Evolutionary conservation across 2,888 invertebrate species (phyloP).

Genomic region (Epicampocera succincta): DNA sequence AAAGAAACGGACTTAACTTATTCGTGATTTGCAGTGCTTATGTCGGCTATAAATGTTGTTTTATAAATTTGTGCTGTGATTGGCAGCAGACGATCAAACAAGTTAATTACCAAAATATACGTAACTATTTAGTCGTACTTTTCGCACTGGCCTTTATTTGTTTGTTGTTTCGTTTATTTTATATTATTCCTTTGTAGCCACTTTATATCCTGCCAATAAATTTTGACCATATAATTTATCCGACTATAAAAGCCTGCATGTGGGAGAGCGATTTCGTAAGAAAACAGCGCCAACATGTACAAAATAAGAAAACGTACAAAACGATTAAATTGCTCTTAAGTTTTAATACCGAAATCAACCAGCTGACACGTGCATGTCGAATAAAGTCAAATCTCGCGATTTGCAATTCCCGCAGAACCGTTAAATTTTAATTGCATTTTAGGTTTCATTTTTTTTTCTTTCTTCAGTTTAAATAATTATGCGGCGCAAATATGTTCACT

Average conservation of each 20-base stretch:
- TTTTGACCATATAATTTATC: slow-evolving; percentile 47
- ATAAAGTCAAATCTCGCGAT: slow-evolving; percentile 6
- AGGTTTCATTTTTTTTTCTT: background rate
- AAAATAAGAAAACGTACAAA: slow-evolving; percentile 8
- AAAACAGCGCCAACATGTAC: background rate
- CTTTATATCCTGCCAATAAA: slow-evolving; percentile 50
- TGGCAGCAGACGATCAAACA: slow-evolving; percentile 68
- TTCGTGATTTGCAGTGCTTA: slow-evolving; percentile 67
- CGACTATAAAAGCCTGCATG: slow-evolving; percentile 1
- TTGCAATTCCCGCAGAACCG: slow-evolving; percentile 8
- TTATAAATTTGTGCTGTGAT: slow-evolving; percentile 59
- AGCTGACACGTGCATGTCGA: slow-evolving; percentile 26
- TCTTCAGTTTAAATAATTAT: too few relatives aligned
- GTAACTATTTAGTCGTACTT: background rate
- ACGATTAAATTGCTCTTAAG: slow-evolving; percentile 29
- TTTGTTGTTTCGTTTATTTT: background rate
- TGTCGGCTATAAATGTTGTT: slow-evolving; percentile 63
- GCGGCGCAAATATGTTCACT: too few relatives aligned
- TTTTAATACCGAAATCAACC: slow-evolving; percentile 8
- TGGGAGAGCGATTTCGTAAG: slow-evolving; percentile 7
- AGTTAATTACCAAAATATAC: slow-evolving; percentile 65
- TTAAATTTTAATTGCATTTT: slow-evolving; percentile 7
- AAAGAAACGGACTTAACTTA: slow-evolving; percentile 15
- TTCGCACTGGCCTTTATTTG: background rate
- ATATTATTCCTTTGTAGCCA: slow-evolving; percentile 37